phyloP scores from a whole-genome alignment of 2,113 vertebrate genomes.

The Colinus virginianus region DNA sequence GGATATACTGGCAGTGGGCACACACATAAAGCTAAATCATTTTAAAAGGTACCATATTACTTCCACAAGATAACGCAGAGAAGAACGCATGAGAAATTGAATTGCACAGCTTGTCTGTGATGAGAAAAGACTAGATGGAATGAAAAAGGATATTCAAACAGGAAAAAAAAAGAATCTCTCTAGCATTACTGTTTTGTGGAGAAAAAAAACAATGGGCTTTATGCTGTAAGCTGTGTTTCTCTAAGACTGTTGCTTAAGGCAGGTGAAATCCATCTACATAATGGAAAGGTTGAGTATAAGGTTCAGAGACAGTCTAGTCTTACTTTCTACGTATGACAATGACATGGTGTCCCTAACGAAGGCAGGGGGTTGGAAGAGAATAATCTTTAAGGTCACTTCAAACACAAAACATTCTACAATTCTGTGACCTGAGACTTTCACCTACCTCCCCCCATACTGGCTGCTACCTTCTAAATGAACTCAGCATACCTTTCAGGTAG shows the following conservation, averaged over 20 bases:
- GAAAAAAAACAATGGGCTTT: background rate
- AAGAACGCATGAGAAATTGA: background rate
- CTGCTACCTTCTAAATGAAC: background rate
- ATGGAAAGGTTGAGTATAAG: background rate
- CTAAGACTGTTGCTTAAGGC: background rate
- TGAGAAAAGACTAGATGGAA: background rate
- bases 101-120: background rate
- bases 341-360: background rate
- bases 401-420: background rate
- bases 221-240: background rate
- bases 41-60: rapidly evolving
- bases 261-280: background rate
- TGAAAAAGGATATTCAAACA: background rate
- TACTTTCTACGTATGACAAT: background rate
- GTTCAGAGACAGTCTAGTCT: background rate
- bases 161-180: background rate
- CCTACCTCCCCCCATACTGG: background rate
- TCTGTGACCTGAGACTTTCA: background rate
- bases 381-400: background rate
- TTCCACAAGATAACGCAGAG: background rate
- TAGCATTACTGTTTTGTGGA: background rate
- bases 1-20: background rate
- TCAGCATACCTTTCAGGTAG: background rate
- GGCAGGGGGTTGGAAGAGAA: background rate
- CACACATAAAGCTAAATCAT: background rate